Conservation (phyloP, 2,113 vertebrate genomes). For the Blennius ocellaris region DNA sequence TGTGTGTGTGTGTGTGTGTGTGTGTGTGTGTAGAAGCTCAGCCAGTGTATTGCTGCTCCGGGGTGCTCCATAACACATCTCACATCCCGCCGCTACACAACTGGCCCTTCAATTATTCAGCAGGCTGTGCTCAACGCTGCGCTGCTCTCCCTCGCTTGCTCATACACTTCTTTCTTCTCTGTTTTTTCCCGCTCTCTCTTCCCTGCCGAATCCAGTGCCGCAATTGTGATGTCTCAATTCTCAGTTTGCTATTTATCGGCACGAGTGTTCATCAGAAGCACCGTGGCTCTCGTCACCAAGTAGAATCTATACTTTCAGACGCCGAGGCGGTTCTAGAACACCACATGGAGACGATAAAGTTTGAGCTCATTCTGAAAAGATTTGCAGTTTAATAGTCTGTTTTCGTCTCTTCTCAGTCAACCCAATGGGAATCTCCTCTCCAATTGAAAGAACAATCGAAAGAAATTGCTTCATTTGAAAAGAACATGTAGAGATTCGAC, state of each 20-base stretch:
- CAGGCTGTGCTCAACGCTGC: constrained; percentile 42
- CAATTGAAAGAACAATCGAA: too few species aligned
- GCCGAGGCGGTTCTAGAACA: background rate
- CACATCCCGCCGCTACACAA: constrained; percentile 55
- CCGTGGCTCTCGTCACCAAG: background rate
- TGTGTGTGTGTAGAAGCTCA: constrained; percentile 48
- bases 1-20: constrained; percentile 19
- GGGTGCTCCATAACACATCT: constrained; percentile 70
- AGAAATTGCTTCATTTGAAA: too few species aligned
- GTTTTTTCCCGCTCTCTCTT: constrained; percentile 13
- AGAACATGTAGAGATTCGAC: too few species aligned
- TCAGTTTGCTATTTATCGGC: constrained; percentile 31
- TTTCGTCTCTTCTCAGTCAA: background rate
- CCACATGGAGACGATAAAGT: background rate
- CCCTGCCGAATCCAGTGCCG: background rate
- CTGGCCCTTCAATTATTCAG: constrained; percentile 71
- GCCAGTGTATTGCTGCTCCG: constrained; percentile 62
- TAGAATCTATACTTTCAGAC: background rate
- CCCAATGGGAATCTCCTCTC: too few species aligned
- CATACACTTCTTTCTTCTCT: constrained; percentile 13
- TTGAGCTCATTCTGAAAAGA: background rate
- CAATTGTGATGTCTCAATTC: constrained; percentile 31
- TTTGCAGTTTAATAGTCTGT: background rate
- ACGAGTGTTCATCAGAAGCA: constrained; percentile 10
- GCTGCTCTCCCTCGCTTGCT: constrained; percentile 23